Conservation (phyloP, 2,113 vertebrate genomes). For the Tor tambroides region DNA sequence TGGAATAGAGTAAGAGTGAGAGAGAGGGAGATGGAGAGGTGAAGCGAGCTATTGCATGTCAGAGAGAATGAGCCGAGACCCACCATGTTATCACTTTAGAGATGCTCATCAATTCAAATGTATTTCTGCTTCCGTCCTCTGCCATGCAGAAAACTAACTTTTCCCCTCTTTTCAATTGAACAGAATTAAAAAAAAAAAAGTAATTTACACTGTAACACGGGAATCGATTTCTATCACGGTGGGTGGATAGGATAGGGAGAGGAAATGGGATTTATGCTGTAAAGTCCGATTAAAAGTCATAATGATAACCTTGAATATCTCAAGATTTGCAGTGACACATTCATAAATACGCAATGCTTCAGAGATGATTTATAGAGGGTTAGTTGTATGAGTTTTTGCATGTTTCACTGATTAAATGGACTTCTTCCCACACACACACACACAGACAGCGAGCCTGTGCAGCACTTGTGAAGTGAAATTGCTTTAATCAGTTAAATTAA, state of each 20-base stretch:
- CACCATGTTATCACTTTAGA: slow-evolving; percentile 58
- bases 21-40: slow-evolving; percentile 18
- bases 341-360: slow-evolving; percentile 68
- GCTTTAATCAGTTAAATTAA: slow-evolving; percentile 49
- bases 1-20: background rate
- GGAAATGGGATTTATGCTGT: slow-evolving; percentile 70
- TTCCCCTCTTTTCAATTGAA: slow-evolving; percentile 49
- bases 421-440: background rate
- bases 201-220: slow-evolving; percentile 63
- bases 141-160: slow-evolving; percentile 66
- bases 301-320: slow-evolving; percentile 70
- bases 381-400: slow-evolving; percentile 12
- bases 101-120: slow-evolving; percentile 68
- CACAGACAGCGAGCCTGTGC: background rate
- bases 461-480: slow-evolving; percentile 24
- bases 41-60: background rate
- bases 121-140: slow-evolving; percentile 63
- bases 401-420: slow-evolving; percentile 16
- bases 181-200: slow-evolving; percentile 51
- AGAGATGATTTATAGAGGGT: slow-evolving; percentile 65
- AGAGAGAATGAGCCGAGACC: slow-evolving; percentile 47
- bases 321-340: slow-evolving; percentile 66
- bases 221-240: slow-evolving; percentile 74
- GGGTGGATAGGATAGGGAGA: slow-evolving; percentile 55
- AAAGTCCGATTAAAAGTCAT: slow-evolving; percentile 72